Conservation (phyloP, 2,113 vertebrate genomes). For the Trematocara stigmaticum region DNA sequence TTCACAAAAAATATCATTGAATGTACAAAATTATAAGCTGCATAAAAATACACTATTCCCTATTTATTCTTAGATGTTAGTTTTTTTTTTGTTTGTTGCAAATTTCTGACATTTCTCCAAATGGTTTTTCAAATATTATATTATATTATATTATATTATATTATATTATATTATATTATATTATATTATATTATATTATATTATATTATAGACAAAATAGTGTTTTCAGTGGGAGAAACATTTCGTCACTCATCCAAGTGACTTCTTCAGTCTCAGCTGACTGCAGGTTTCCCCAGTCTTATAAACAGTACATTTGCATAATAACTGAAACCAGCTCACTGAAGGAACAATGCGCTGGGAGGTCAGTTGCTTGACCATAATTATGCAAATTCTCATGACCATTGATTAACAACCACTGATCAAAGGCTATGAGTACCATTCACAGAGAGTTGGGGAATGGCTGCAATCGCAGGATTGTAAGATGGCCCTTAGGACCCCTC, state of each 20-base stretch:
- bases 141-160: neutral
- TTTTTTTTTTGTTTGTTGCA: neutral
- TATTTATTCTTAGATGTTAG: neutral
- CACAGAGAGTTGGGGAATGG: neutral
- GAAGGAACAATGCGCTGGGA: rapidly evolving
- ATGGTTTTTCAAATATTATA: neutral
- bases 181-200: too few relatives aligned
- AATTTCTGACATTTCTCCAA: neutral
- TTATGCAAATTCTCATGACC: neutral
- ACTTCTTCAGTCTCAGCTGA: neutral
- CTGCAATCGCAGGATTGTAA: too few relatives aligned
- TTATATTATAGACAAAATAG: too few relatives aligned
- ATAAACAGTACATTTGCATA: neutral
- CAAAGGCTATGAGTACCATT: neutral
- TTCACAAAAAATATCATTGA: neutral
- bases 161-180: neutral
- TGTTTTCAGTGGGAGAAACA: neutral
- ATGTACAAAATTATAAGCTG: neutral
- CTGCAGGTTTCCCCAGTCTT: neutral
- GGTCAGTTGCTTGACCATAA: neutral
- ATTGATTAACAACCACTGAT: neutral
- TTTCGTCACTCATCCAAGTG: neutral
- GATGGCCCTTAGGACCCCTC: neutral
- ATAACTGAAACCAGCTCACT: neutral
- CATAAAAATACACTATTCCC: neutral